Conservation (phyloP, 2,797 vertebrate genomes). For the Oryzias sinensis region DNA sequence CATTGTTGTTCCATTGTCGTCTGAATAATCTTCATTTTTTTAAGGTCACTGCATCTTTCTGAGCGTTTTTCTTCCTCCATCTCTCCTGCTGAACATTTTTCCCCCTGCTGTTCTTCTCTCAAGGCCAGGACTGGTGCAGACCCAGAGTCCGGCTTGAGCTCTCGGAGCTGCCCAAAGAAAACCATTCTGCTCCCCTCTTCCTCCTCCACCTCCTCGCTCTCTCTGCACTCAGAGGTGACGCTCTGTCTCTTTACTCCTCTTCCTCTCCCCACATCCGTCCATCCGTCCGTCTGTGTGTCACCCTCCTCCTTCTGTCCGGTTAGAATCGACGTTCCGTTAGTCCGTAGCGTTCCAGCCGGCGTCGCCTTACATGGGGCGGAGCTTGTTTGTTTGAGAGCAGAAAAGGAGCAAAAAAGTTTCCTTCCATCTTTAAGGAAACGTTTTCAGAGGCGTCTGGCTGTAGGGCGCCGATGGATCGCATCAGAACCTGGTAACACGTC, state of each 20-base stretch:
- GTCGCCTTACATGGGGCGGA: constrained; percentile 23
- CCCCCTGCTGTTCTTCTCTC: constrained; percentile 57
- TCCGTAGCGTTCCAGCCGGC: constrained; percentile 36
- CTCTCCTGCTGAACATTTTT: constrained; percentile 22
- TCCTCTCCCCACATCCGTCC: not conserved
- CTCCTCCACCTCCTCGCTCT: constrained; percentile 78
- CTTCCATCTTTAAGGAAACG: constrained; percentile 21
- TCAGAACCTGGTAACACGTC: not conserved
- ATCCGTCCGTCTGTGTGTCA: not conserved
- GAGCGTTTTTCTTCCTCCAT: too few species aligned
- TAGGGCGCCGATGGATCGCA: constrained; percentile 2
- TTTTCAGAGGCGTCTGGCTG: constrained; percentile 43
- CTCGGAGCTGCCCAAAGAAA: constrained; percentile 98
- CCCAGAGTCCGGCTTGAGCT: constrained; percentile 62
- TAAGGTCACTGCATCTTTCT: too few species aligned
- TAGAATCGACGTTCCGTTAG: not conserved
- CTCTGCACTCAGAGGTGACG: constrained; percentile 79
- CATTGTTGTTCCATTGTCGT: too few species aligned
- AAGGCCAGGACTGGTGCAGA: constrained; percentile 80
- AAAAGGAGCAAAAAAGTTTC: not conserved
- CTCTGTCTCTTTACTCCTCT: constrained; percentile 31
- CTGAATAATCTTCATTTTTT: too few species aligned
- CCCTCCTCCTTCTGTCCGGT: constrained; percentile 5
- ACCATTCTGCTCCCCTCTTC: constrained; percentile 89
- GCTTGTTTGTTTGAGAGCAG: not conserved